These are phyloP conservation scores for Tricholaema leucomelas DNA, from an alignment of 2,113 vertebrate species.

Conservation along the genomic window DNA sequence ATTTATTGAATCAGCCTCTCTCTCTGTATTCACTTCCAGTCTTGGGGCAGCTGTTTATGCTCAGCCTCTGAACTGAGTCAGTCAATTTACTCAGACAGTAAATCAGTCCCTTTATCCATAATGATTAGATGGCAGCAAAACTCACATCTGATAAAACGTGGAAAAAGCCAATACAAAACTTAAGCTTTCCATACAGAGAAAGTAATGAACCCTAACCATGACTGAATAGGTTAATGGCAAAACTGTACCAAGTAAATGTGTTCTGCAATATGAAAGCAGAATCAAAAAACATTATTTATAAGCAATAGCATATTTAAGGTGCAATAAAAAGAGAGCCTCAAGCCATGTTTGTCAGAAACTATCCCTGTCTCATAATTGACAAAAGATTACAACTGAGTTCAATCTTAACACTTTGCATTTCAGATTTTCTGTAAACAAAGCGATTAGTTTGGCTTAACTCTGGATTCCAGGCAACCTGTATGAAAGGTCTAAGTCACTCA, in stretches of 20 bases:
- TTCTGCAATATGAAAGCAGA: conserved; percentile 14
- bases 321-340: conserved; percentile 30
- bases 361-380: conserved; percentile 54
- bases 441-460: conserved; percentile 29
- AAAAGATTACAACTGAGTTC: conserved; percentile 41
- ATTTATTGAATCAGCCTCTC: not conserved
- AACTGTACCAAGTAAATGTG: not conserved
- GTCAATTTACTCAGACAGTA: conserved; percentile 7
- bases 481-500: not conserved
- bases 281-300: conserved; percentile 22
- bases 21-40: not conserved
- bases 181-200: not conserved
- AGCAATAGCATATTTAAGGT: conserved; percentile 11
- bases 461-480: not conserved
- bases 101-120: conserved; percentile 14
- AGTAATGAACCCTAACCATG: not conserved
- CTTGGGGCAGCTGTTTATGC: not conserved
- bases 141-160: not conserved
- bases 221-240: conserved; percentile 32
- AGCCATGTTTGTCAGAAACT: conserved; percentile 40
- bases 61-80: conserved; percentile 19
- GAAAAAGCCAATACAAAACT: not conserved
- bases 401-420: conserved; percentile 35
- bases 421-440: conserved; percentile 39
- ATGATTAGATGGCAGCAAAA: conserved; percentile 16